Evolutionary conservation across 2,888 invertebrate species (phyloP).

Genomic region (Cheilosia scutellata): DNA sequence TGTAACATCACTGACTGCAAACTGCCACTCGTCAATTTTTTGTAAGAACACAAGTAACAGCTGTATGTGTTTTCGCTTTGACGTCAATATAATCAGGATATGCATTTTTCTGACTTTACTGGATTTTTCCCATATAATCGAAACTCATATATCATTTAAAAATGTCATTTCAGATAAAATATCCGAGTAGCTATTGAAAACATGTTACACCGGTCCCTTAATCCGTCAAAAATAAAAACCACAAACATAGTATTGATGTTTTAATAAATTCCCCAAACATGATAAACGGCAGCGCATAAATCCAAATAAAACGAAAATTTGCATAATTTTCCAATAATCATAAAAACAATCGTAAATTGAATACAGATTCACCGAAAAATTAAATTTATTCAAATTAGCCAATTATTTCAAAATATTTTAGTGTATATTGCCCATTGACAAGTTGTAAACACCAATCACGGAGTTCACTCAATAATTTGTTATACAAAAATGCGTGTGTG

Average conservation of each 20-base stretch:
- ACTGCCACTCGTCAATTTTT: no score
- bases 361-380: constrained; percentile 27
- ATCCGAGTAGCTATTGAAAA: background rate
- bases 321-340: constrained; percentile 56
- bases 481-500: background rate
- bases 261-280: constrained; percentile 34
- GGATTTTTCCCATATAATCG: background rate
- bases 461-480: background rate
- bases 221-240: background rate
- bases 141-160: background rate
- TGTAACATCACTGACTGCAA: no score
- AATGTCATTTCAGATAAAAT: background rate
- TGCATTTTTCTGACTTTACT: no score
- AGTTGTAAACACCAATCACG: background rate
- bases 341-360: constrained; percentile 45
- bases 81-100: no score
- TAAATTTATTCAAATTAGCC: constrained; percentile 38
- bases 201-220: background rate
- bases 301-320: constrained; percentile 20
- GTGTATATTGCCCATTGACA: constrained; percentile 12
- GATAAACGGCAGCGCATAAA: constrained; percentile 24
- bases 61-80: no score
- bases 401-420: constrained; percentile 24
- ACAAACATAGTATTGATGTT: constrained; percentile 4
- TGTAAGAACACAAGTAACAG: no score